A percentile compares a stretch with the other conserved stretches of the same genome.
Evolutionary conservation across 2,888 invertebrate genomes (phyloP).

Genomic region (Ecliptopera silaceata): DNA sequence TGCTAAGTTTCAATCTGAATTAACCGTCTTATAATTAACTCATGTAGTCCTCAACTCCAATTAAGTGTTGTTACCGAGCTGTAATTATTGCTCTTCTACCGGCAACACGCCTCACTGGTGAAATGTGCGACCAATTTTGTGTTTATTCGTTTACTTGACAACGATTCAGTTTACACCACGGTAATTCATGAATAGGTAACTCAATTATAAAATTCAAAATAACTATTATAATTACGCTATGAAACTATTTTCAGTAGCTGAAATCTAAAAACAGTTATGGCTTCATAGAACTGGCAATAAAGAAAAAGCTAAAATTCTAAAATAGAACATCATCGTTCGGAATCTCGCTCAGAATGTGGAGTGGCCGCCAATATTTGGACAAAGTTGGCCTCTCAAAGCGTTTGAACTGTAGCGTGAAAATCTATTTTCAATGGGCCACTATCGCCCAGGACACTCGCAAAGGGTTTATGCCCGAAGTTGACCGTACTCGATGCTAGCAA

Average conservation of each 20-base stretch:
- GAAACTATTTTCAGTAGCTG: not conserved
- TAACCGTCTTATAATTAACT: conserved; percentile 62
- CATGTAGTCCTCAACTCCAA: conserved; percentile 68
- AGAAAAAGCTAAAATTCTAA: conserved; percentile 19
- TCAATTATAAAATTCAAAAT: conserved; percentile 7
- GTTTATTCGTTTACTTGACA: conserved; percentile 22
- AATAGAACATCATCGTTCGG: conserved; percentile 36
- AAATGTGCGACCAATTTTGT: conserved; percentile 39
- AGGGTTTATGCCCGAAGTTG: conserved; percentile 76
- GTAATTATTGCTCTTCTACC: conserved; percentile 67
- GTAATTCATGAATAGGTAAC: too few relatives aligned
- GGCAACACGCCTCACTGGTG: conserved; percentile 62
- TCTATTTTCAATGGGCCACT: conserved; percentile 81
- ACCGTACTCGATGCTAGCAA: conserved; percentile 66
- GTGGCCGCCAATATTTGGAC: conserved; percentile 64
- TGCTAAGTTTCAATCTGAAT: conserved; percentile 53
- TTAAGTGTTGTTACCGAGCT: conserved; percentile 65
- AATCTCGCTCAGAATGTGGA: conserved; percentile 42
- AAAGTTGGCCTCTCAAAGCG: conserved; percentile 69
- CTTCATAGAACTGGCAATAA: conserved; percentile 12
- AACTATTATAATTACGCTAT: conserved; percentile 1
- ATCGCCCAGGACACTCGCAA: conserved; percentile 75
- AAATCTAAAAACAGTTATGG: conserved; percentile 1
- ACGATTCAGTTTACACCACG: conserved; percentile 23
- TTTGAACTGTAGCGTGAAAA: conserved; percentile 76